Evolutionary conservation across 2,113 vertebrate genomes (phyloP).

Genomic region (Engraulis encrasicolus): DNA sequence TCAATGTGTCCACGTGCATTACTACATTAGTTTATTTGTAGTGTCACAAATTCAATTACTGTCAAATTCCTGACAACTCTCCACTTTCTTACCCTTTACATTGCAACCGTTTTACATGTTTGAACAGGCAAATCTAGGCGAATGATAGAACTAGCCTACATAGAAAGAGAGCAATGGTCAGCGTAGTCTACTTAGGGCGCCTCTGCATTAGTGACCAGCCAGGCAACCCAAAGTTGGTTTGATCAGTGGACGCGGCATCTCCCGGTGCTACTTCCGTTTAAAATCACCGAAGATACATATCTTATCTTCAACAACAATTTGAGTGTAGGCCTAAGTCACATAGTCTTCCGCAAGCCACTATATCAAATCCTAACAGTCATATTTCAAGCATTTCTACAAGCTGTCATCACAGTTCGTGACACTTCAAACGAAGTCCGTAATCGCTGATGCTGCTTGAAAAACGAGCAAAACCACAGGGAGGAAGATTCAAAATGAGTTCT

Average conservation of each 20-base stretch:
- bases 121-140: not conserved
- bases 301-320: too few species aligned
- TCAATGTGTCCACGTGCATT: not conserved
- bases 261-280: not conserved
- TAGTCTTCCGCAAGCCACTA: too few species aligned
- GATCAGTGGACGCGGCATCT: not conserved
- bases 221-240: not conserved
- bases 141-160: not conserved
- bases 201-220: not conserved
- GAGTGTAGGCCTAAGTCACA: not conserved
- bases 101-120: not conserved
- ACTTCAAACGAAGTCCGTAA: conserved; percentile 4
- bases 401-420: not conserved
- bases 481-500: conserved; percentile 32
- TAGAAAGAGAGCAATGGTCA: not conserved
- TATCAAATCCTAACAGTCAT: not conserved
- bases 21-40: not conserved
- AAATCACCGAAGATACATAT: not conserved
- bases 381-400: not conserved
- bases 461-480: not conserved
- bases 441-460: not conserved
- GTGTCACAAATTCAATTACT: not conserved
- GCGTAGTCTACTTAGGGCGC: not conserved
- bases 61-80: not conserved
- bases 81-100: not conserved